Conservation (phyloP, 2,888 invertebrate species). For the Ornithoptera alexandrae region DNA sequence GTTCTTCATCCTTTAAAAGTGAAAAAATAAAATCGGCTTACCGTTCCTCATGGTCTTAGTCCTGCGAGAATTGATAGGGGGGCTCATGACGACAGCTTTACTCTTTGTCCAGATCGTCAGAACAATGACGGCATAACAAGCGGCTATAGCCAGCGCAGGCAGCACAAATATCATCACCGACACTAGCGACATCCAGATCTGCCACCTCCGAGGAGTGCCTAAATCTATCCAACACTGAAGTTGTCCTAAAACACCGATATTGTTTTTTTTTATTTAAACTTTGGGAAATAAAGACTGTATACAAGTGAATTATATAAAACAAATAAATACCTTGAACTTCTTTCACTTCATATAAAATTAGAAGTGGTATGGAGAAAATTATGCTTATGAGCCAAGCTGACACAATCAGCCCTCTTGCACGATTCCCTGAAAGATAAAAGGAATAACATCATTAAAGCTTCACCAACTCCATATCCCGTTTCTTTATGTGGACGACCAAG, state of each 20-base stretch:
- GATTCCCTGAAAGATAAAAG: conserved; percentile 84
- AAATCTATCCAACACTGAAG: conserved; percentile 95
- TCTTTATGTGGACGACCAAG: too few species aligned
- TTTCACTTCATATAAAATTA: conserved; percentile 89
- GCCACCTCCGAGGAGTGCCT: conserved; percentile 87
- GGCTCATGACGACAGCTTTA: conserved; percentile 81
- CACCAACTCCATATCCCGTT: not conserved
- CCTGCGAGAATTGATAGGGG: conserved; percentile 69
- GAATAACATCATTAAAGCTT: not conserved
- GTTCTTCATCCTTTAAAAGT: not conserved
- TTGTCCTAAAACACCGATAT: conserved; percentile 68
- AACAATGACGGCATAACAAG: conserved; percentile 94
- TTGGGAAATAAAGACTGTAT: not conserved
- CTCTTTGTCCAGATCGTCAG: conserved; percentile 95
- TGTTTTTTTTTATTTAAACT: not conserved
- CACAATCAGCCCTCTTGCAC: conserved; percentile 88
- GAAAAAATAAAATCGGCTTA: conserved; percentile 35
- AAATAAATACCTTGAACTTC: conserved; percentile 83
- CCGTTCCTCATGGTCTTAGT: conserved; percentile 68
- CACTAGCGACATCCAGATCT: conserved; percentile 92
- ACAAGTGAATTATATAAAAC: not conserved
- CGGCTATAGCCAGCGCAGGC: conserved; percentile 92
- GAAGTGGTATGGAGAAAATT: conserved; percentile 89
- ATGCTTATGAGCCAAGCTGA: conserved; percentile 91
- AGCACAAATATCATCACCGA: conserved; percentile 90